phyloP scores from a whole-genome alignment of 2,797 vertebrate species.

The Arctocebus calabarensis region DNA sequence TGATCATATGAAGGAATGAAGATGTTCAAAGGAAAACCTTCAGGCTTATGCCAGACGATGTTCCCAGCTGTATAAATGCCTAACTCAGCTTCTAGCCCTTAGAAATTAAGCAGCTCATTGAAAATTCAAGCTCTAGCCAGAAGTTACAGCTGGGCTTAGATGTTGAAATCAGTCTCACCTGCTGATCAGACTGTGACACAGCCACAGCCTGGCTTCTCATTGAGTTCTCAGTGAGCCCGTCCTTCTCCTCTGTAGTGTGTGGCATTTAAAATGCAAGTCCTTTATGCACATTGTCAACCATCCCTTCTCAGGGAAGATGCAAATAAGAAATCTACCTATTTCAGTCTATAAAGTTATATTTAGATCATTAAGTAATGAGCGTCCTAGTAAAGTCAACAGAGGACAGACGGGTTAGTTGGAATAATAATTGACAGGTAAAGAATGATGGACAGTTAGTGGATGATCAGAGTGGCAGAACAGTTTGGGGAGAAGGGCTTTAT shows the following conservation, averaged over 20 bases:
- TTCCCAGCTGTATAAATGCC: constrained; percentile 42
- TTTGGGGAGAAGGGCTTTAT: constrained; percentile 36
- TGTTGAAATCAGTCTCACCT: constrained; percentile 66
- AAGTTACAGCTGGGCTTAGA: constrained; percentile 30
- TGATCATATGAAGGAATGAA: constrained; percentile 55
- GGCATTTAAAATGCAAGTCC: constrained; percentile 43
- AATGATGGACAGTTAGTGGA: not conserved
- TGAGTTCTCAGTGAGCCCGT: constrained; percentile 25
- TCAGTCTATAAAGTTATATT: constrained; percentile 52
- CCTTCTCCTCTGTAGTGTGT: not conserved
- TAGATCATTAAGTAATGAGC: constrained; percentile 40
- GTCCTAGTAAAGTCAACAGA: constrained; percentile 14
- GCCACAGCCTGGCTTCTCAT: constrained; percentile 12
- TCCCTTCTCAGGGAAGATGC: not conserved
- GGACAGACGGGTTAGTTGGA: constrained; percentile 41
- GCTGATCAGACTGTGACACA: constrained; percentile 51
- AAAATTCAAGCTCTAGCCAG: constrained; percentile 52
- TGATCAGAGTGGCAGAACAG: not conserved
- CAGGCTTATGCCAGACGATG: constrained; percentile 38
- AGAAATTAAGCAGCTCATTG: constrained; percentile 59
- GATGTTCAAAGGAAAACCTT: constrained; percentile 59
- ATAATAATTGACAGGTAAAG: constrained; percentile 36
- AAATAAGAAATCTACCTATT: constrained; percentile 46
- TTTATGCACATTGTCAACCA: not conserved
- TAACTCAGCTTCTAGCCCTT: constrained; percentile 56